Conservation (phyloP, 2,113 vertebrate species). For the Ahaetulla prasina region DNA sequence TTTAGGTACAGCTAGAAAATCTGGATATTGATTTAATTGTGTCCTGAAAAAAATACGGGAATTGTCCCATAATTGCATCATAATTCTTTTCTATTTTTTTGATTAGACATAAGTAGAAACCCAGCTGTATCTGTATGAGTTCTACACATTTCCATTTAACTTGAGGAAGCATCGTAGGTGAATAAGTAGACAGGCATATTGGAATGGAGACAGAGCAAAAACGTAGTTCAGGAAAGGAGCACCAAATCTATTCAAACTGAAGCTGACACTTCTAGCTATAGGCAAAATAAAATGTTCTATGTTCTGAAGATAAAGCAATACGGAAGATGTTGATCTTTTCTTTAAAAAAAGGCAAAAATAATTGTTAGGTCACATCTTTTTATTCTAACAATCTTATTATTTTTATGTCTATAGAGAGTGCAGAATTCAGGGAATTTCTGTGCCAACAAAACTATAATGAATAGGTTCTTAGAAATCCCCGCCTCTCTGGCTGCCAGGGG, state of each 20-base stretch:
- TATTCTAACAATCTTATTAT: constrained; percentile 60
- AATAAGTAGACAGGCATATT: neutral
- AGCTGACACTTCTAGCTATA: neutral
- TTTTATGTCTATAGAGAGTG: constrained; percentile 61
- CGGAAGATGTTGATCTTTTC: constrained; percentile 37
- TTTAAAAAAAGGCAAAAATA: constrained; percentile 54
- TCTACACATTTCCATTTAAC: neutral
- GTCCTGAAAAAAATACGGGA: neutral
- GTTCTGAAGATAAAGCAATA: neutral
- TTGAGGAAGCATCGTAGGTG: neutral
- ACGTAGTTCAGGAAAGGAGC: neutral
- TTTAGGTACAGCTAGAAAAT: neutral
- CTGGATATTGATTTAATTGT: neutral
- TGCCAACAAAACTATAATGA: constrained; percentile 71
- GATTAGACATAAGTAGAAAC: neutral
- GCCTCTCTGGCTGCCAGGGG: constrained; percentile 71
- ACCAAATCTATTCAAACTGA: neutral
- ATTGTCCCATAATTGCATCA: neutral
- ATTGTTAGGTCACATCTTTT: constrained; percentile 53
- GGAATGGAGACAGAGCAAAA: neutral
- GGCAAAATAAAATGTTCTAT: neutral
- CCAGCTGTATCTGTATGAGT: neutral
- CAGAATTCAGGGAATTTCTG: constrained; percentile 68
- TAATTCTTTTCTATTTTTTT: neutral
- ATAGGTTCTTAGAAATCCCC: constrained; percentile 65